phyloP scores from a whole-genome alignment of 2,797 vertebrate species.

The Chloroceryle inda region DNA sequence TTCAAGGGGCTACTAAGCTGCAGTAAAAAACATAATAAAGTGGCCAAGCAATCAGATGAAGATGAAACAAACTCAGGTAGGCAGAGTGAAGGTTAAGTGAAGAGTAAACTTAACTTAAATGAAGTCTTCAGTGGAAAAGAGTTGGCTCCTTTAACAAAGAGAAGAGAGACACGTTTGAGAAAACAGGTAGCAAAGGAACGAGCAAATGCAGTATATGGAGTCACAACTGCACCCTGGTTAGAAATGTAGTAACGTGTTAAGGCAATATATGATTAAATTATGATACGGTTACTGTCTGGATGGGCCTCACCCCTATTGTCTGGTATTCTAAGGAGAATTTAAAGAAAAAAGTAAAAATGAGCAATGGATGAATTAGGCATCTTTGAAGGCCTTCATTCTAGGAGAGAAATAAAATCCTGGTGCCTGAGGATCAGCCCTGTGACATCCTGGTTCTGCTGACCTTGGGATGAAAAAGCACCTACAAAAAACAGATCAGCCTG shows the following conservation, averaged over 20 bases:
- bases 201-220: neutral
- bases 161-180: neutral
- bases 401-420: neutral
- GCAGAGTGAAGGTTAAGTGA: slow-evolving; percentile 67
- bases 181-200: neutral
- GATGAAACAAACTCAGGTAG: slow-evolving; percentile 45
- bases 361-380: neutral
- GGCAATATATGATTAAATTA: neutral
- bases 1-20: slow-evolving; percentile 62
- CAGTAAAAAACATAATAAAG: slow-evolving; percentile 55
- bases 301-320: neutral
- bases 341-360: slow-evolving; percentile 22
- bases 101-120: slow-evolving; percentile 58
- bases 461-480: neutral
- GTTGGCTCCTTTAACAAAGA: slow-evolving; percentile 11
- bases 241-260: neutral
- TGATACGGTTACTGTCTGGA: neutral
- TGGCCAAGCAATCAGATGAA: slow-evolving; percentile 35
- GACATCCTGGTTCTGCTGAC: neutral
- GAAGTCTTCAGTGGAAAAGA: slow-evolving; percentile 20
- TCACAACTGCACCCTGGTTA: neutral
- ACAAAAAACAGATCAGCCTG: neutral
- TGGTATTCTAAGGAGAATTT: neutral
- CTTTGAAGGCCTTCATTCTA: neutral
- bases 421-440: neutral